A percentile compares a stretch with the other conserved stretches of the same genome.
Conservation (phyloP, 2,888 invertebrate genomes). For the Eudiplozoon nipponicum region DNA sequence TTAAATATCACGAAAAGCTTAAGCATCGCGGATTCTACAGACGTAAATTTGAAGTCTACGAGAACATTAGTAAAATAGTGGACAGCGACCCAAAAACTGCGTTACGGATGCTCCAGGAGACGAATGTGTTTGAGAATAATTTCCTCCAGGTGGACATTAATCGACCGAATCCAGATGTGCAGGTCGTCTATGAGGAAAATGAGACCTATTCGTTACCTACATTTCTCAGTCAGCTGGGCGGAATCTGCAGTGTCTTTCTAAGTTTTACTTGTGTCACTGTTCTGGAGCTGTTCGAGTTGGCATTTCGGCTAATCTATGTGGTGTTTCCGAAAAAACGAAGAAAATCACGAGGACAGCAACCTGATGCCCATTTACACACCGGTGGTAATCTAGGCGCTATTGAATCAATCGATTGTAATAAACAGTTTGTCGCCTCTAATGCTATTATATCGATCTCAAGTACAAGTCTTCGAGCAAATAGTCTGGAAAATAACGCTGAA, state of each 20-base stretch:
- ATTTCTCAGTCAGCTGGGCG: conserved; percentile 10
- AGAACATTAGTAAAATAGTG: not conserved
- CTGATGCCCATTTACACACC: no score
- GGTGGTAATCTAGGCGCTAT: no score
- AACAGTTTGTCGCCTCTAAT: no score
- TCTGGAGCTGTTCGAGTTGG: conserved; percentile 2
- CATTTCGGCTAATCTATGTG: not conserved
- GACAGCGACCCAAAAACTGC: not conserved
- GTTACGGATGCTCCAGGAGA: conserved; percentile 1
- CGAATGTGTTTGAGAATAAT: conserved; percentile 7
- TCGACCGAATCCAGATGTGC: conserved; percentile 1
- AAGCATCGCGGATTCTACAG: conserved; percentile 4
- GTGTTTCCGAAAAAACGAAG: no score
- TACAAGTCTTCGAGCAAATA: no score
- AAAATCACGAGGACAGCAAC: no score
- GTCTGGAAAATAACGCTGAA: no score
- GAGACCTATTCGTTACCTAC: conserved; percentile 6
- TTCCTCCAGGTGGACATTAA: conserved; percentile 6
- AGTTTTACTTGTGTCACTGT: conserved; percentile 9
- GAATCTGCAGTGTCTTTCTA: conserved; percentile 7
- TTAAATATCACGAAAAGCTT: conserved; percentile 7
- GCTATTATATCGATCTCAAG: no score
- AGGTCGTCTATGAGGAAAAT: conserved; percentile 5
- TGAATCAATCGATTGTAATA: no score
- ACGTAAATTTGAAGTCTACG: conserved; percentile 3